Evolutionary conservation across 35 echinoderm and acorn worm genomes (phyloP), one percentile per base, ranked within the genome.

Genomic region (Lytechinus variegatus): DNA sequence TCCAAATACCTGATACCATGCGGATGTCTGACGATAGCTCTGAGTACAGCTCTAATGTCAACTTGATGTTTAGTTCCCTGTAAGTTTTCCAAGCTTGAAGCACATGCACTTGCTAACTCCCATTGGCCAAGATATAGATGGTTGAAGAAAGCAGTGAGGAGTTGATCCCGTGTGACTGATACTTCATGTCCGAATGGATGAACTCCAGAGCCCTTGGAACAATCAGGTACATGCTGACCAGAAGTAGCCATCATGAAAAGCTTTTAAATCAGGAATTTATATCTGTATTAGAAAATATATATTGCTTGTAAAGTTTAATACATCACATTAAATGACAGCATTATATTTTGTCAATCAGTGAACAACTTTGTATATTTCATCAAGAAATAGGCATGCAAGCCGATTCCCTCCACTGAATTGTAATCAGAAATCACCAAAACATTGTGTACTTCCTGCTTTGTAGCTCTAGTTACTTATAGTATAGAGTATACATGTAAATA

Each of bases 121-220:
- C 98, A 99, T 54, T 99, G 98, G n/a, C 98, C 98, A 58, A 99
- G 98, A 29, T 97, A 91, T 27, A 99, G 95, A 96, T 99, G 94
- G 92, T 99, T 99, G 87, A 97, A 98, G 94, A 98, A 97, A 16
- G 96, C 95, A n/a, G 96, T 92, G 60, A 96, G 95, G 9, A 97
- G 92, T 92, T 99, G 97, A 87, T 93, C 57, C 58, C 29, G 33
- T 10, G 97, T 97, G 44, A 99, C 97, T 16, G 54, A 27, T 7
- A 91, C 98, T 89, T 99, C 98, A 27, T 95, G 72, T 13, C 98
- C 98, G 87, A 99, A 99, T 53, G 98, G 98, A 94, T 99, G 98
- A 33, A 52, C 52, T 54, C 88, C 27, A 79, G 66, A 79, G 66
- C 21, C 21, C 4, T n/a, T 79, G 19, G 66, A 79, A 79, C 66